These are phyloP conservation scores for Sarcophaga caerulescens DNA, from an alignment of 2,888 invertebrate species.

Conservation along the genomic window DNA sequence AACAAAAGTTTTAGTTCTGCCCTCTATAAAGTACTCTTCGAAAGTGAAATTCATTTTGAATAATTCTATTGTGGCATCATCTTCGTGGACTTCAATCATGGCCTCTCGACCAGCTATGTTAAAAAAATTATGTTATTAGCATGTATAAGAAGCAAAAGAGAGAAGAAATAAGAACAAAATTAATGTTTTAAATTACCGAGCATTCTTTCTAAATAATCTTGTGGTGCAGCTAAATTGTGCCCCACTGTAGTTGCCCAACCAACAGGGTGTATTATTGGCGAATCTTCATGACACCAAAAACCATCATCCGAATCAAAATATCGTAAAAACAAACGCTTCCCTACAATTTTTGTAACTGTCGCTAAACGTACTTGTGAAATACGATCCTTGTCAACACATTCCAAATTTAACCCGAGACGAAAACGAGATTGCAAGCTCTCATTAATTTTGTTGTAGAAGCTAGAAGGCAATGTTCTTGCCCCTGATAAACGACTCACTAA, in stretches of 20 bases:
- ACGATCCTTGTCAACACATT: conserved; percentile 97
- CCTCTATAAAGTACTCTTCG: conserved; percentile 82
- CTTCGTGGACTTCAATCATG: conserved; percentile 83
- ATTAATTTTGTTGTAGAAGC: conserved; percentile 93
- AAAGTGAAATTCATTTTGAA: conserved; percentile 86
- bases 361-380: conserved; percentile 96
- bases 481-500: conserved; percentile 95
- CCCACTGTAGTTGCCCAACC: conserved; percentile 97
- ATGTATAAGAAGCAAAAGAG: background rate
- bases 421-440: conserved; percentile 93
- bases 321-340: conserved; percentile 94
- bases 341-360: conserved; percentile 93
- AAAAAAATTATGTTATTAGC: conserved; percentile 1
- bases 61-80: conserved; percentile 91
- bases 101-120: conserved; percentile 79
- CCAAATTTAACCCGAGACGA: conserved; percentile 91
- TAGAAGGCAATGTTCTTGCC: conserved; percentile 95
- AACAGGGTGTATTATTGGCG: conserved; percentile 95
- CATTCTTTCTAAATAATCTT: conserved; percentile 88
- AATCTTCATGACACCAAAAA: conserved; percentile 98
- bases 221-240: conserved; percentile 93
- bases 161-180: background rate
- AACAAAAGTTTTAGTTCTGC: conserved; percentile 84
- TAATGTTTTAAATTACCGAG: conserved; percentile 80
- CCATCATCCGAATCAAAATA: conserved; percentile 95